phyloP scores from a whole-genome alignment of 2,888 invertebrate species.

The Dione juno region DNA sequence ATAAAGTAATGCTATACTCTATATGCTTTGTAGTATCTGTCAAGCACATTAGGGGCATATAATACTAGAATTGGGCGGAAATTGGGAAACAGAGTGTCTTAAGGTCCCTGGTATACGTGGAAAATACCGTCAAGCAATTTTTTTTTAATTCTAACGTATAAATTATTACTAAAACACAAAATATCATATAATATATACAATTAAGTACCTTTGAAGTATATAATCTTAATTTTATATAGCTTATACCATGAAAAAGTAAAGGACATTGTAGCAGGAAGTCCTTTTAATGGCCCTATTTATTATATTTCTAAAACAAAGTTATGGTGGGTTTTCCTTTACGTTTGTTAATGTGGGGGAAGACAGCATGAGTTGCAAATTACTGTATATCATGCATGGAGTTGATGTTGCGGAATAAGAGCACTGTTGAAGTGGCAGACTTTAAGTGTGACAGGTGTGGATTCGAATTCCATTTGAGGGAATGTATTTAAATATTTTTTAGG shows the following conservation, averaged over 20 bases:
- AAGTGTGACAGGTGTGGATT: neutral
- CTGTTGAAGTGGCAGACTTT: no score
- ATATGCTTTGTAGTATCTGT: no score
- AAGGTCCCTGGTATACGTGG: no score
- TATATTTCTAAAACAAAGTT: conserved; percentile 14
- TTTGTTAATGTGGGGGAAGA: conserved; percentile 1
- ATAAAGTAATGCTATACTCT: no score
- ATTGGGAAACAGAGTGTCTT: no score
- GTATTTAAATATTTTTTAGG: no score
- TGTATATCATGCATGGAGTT: conserved; percentile 4
- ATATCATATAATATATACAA: neutral
- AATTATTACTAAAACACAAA: no score
- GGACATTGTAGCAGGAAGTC: neutral
- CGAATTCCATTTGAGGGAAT: neutral
- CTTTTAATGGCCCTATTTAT: conserved; percentile 4
- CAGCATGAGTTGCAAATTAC: conserved; percentile 14
- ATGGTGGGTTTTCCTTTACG: neutral
- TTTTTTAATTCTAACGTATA: no score
- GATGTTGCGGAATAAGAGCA: neutral
- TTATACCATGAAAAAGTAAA: neutral
- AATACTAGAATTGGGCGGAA: no score
- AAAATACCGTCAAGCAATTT: no score
- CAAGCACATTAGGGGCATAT: no score
- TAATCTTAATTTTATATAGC: neutral
- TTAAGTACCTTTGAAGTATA: neutral